Percentiles rank a stretch among this genome's conserved stretches.
Conservation (phyloP, 2,113 vertebrate genomes). For the Dromaius novaehollandiae region DNA sequence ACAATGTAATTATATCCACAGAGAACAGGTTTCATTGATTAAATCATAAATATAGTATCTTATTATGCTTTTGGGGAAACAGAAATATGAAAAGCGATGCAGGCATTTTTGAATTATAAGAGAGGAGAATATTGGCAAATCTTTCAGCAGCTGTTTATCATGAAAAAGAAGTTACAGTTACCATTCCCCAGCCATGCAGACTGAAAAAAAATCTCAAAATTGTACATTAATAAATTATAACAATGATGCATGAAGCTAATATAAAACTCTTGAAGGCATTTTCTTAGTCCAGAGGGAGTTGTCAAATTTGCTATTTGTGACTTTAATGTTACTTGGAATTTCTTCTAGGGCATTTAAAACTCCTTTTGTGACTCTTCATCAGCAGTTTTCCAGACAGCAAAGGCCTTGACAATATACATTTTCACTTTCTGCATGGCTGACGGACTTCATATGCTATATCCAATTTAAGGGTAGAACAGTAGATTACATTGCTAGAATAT, state of each 20-base stretch:
- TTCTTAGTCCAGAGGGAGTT: slow-evolving; percentile 50
- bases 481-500: slow-evolving; percentile 70
- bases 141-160: slow-evolving; percentile 68
- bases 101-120: slow-evolving; percentile 60
- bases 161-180: slow-evolving; percentile 70
- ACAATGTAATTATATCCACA: slow-evolving; percentile 32
- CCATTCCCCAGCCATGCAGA: slow-evolving; percentile 39
- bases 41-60: slow-evolving; percentile 44
- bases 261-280: slow-evolving; percentile 62
- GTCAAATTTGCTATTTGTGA: slow-evolving; percentile 58
- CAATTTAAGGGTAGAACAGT: slow-evolving; percentile 70
- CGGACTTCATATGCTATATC: slow-evolving; percentile 66
- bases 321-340: slow-evolving; percentile 65
- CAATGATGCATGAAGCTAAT: slow-evolving; percentile 68
- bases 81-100: slow-evolving; percentile 50
- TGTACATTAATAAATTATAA: slow-evolving; percentile 72
- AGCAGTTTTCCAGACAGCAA: slow-evolving; percentile 61
- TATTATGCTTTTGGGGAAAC: slow-evolving; percentile 45
- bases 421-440: slow-evolving; percentile 74
- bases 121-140: slow-evolving; percentile 54
- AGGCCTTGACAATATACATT: slow-evolving; percentile 59
- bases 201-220: slow-evolving; percentile 55
- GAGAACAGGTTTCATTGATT: slow-evolving; percentile 45
- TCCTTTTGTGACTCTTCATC: slow-evolving; percentile 67
- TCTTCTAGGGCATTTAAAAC: slow-evolving; percentile 67